phyloP scores from a whole-genome alignment of 2,888 invertebrate genomes.

The Barypeithes pellucidus region DNA sequence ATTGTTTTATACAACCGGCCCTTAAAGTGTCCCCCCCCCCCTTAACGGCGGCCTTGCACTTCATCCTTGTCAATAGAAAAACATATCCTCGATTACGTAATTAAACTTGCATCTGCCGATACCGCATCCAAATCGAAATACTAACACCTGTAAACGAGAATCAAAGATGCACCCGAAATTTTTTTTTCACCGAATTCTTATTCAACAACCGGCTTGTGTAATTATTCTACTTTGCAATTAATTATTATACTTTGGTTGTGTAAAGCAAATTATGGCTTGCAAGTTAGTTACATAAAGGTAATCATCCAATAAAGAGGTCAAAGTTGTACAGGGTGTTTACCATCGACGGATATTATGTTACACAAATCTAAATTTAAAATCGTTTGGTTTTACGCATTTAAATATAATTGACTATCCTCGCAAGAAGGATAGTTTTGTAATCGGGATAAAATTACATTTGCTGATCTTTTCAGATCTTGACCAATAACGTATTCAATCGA shows the following conservation, averaged over 20 bases:
- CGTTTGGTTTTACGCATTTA: not conserved
- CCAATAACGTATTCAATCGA: too few species aligned
- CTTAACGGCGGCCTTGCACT: too few species aligned
- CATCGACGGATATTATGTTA: not conserved
- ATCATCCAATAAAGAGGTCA: conserved; percentile 31
- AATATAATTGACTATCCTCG: too few species aligned
- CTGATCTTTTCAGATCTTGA: too few species aligned
- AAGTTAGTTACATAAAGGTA: conserved; percentile 23
- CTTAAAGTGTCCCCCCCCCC: too few species aligned
- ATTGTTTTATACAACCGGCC: too few species aligned
- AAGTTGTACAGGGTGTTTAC: conserved; percentile 14
- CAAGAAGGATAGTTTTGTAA: too few species aligned
- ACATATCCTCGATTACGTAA: too few species aligned
- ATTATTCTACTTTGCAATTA: conserved; percentile 26
- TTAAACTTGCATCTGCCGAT: too few species aligned
- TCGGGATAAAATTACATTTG: too few species aligned
- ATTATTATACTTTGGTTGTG: conserved; percentile 30
- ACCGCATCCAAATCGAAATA: not conserved
- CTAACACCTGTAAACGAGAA: not conserved
- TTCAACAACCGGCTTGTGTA: conserved; percentile 25
- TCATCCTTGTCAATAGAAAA: too few species aligned
- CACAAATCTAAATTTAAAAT: not conserved
- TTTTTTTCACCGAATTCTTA: conserved; percentile 19
- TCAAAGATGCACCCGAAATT: conserved; percentile 15
- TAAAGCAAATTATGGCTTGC: conserved; percentile 21